A percentile compares a stretch with the other conserved stretches of the same genome.
phyloP scores from a whole-genome alignment of 2,113 vertebrate genomes.

The Grallaria varia region DNA sequence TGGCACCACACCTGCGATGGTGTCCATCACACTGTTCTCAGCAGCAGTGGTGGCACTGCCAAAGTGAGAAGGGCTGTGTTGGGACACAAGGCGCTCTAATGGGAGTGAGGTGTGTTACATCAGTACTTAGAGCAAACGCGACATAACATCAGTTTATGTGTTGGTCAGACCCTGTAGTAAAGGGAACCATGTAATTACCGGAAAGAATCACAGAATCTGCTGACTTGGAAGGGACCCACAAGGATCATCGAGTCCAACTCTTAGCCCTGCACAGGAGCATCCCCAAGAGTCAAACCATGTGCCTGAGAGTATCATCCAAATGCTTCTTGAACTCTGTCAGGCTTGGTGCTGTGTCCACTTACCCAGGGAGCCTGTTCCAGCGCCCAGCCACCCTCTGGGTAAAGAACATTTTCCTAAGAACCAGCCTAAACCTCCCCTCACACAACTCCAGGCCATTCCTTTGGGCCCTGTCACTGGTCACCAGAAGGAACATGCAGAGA shows the following conservation, averaged over 20 bases:
- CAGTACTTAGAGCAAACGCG: background rate
- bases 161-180: background rate
- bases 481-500: background rate
- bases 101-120: background rate
- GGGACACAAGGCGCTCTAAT: background rate
- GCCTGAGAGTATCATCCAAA: background rate
- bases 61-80: background rate
- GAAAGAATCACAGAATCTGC: background rate
- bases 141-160: background rate
- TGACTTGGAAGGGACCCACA: background rate
- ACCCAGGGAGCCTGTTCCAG: background rate
- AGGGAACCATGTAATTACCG: background rate
- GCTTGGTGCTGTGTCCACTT: background rate
- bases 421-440: background rate
- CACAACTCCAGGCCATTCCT: background rate
- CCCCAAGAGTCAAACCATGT: background rate
- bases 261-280: background rate
- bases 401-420: background rate
- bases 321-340: background rate
- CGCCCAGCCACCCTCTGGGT: background rate
- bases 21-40: fast-evolving
- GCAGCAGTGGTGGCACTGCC: background rate
- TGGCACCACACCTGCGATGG: background rate
- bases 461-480: background rate
- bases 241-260: background rate